phyloP scores from a whole-genome alignment of 2,113 vertebrate species.

The Orycteropus afer region DNA sequence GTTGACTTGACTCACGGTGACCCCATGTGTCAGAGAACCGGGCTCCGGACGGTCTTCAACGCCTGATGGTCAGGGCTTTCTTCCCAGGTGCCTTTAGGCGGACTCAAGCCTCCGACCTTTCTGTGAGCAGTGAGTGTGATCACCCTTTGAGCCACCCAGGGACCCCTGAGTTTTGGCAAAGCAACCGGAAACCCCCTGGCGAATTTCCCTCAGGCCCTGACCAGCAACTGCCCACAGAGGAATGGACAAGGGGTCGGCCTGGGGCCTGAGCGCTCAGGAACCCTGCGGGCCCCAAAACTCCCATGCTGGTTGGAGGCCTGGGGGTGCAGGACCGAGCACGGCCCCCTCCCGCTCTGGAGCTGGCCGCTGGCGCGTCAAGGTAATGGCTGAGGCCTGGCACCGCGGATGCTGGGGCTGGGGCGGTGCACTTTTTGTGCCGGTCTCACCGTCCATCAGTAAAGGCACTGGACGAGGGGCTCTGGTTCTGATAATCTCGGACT shows the following conservation, averaged over 20 bases:
- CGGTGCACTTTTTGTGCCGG: neutral
- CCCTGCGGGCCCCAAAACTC: neutral
- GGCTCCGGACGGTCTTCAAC: neutral
- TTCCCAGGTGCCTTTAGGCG: neutral
- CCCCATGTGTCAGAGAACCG: neutral
- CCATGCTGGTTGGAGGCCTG: neutral
- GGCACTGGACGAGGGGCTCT: neutral
- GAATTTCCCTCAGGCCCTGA: neutral
- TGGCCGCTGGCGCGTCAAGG: too few relatives aligned
- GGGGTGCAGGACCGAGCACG: neutral
- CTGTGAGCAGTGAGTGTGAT: neutral
- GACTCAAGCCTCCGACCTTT: neutral
- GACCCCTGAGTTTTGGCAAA: neutral
- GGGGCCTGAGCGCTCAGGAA: neutral
- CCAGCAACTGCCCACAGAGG: neutral
- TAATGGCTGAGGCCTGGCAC: too few relatives aligned
- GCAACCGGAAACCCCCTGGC: neutral
- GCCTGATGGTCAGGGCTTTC: neutral
- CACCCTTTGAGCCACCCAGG: neutral
- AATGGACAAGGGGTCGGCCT: neutral
- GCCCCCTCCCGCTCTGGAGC: neutral
- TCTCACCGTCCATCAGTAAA: neutral
- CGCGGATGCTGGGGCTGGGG: neutral
- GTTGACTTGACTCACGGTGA: too few relatives aligned
- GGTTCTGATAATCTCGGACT: neutral